phyloP scores from a whole-genome alignment of 2,113 vertebrate species.

The Melanotaenia duboulayi region DNA sequence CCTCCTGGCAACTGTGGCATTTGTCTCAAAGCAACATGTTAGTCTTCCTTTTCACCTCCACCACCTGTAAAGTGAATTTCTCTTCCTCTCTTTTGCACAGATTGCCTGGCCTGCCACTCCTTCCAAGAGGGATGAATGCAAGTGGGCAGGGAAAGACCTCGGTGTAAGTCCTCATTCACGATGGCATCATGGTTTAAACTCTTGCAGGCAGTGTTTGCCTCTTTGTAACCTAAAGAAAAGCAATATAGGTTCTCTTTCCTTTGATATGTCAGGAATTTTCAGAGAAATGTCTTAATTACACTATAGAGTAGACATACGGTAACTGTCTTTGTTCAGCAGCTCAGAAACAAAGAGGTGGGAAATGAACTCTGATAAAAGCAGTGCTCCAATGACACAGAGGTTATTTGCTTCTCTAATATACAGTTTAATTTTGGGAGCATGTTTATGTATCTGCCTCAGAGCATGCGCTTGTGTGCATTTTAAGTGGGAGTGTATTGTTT shows the following conservation, averaged over 20 bases:
- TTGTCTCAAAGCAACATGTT: constrained; percentile 15
- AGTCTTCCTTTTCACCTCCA: constrained; percentile 21
- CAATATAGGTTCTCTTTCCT: background rate
- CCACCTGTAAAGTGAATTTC: constrained; percentile 39
- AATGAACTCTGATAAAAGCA: constrained; percentile 26
- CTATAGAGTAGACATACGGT: background rate
- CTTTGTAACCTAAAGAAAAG: constrained; percentile 1
- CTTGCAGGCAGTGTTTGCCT: constrained; percentile 11
- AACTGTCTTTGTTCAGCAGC: background rate
- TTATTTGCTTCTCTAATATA: constrained; percentile 33
- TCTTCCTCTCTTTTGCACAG: constrained; percentile 76
- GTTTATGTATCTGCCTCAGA: constrained; percentile 41
- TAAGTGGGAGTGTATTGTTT: constrained; percentile 55
- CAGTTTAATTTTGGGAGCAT: constrained; percentile 39
- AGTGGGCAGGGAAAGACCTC: constrained; percentile 98
- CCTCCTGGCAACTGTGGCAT: background rate
- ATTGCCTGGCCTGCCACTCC: constrained; percentile 96
- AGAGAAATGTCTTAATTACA: background rate
- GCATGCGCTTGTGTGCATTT: constrained; percentile 39
- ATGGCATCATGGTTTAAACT: constrained; percentile 8
- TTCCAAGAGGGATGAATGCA: constrained; percentile 95
- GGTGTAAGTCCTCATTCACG: constrained; percentile 83
- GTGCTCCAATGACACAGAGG: constrained; percentile 18
- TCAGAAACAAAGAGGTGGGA: background rate
- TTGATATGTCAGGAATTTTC: background rate